Percentiles rank a stretch among this genome's conserved stretches.
Evolutionary conservation across 2,888 invertebrate species (phyloP).

Genomic region (Napeogenes inachia): DNA sequence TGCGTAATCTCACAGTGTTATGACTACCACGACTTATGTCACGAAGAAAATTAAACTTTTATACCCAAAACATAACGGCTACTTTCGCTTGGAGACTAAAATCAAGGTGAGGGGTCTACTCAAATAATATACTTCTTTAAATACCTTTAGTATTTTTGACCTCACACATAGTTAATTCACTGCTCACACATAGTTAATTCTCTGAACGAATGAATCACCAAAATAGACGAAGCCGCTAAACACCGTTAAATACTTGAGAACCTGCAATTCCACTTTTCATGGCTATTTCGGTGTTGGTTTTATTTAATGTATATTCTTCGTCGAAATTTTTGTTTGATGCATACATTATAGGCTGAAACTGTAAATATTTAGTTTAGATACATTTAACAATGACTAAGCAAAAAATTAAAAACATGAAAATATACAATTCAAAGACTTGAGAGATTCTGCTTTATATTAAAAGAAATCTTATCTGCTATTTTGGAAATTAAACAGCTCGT

Average conservation of each 20-base stretch:
- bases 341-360: too few relatives aligned
- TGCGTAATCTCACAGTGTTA: slow-evolving; percentile 66
- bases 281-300: too few relatives aligned
- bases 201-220: slow-evolving; percentile 8
- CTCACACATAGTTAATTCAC: slow-evolving; percentile 1
- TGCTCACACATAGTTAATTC: slow-evolving; percentile 5
- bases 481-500: slow-evolving; percentile 17
- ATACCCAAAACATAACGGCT: slow-evolving; percentile 29
- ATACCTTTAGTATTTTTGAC: slow-evolving; percentile 14
- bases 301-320: too few relatives aligned
- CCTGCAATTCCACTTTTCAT: too few relatives aligned
- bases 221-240: slow-evolving; percentile 5
- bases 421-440: background rate
- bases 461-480: slow-evolving; percentile 1
- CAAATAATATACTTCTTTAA: slow-evolving; percentile 34
- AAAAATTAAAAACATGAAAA: background rate
- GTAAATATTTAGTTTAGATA: too few relatives aligned
- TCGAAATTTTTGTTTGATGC: too few relatives aligned
- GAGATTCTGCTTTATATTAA: slow-evolving; percentile 8
- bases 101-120: slow-evolving; percentile 40
- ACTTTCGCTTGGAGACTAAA: slow-evolving; percentile 27
- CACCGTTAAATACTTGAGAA: too few relatives aligned
- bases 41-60: slow-evolving; percentile 43
- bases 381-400: too few relatives aligned
- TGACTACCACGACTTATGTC: slow-evolving; percentile 35